These are phyloP conservation scores for Trigoniulus corallinus DNA, from an alignment of 1,140 invertebrate genomes.

Conservation along the genomic window DNA sequence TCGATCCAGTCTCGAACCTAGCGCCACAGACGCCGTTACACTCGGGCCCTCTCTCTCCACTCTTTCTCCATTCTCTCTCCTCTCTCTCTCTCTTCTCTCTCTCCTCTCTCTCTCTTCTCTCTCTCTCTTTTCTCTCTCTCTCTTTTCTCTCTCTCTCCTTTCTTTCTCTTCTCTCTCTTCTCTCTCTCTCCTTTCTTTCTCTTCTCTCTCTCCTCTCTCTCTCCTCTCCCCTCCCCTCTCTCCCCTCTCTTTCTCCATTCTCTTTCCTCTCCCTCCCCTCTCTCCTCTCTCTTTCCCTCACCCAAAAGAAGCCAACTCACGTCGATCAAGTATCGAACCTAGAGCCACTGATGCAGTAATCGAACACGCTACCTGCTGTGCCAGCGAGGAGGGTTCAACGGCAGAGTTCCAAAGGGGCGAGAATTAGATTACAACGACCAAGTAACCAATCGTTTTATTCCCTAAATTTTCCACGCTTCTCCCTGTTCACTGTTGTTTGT, in stretches of 20 bases:
- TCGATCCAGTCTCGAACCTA: background rate
- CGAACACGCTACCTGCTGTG: too few relatives aligned
- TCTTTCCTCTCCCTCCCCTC: background rate
- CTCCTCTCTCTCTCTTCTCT: constrained; percentile 2
- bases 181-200: constrained; percentile 3
- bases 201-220: constrained; percentile 4
- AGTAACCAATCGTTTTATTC: too few relatives aligned
- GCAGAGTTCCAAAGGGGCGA: too few relatives aligned
- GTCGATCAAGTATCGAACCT: too few relatives aligned
- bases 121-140: constrained; percentile 4
- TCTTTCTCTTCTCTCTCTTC: constrained; percentile 3
- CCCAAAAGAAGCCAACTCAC: too few relatives aligned
- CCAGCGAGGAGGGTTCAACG: too few relatives aligned
- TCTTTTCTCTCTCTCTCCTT: background rate
- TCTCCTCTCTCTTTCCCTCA: too few relatives aligned
- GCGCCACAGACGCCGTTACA: background rate
- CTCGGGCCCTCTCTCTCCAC: background rate
- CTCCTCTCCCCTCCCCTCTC: background rate
- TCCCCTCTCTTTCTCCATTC: too few relatives aligned
- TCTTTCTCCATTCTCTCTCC: constrained; percentile 4
- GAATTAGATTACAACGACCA: too few relatives aligned
- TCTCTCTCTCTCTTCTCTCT: background rate
- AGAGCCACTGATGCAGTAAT: too few relatives aligned
- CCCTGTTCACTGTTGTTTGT: too few relatives aligned
- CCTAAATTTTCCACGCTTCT: too few relatives aligned